Conservation (phyloP, 2,888 invertebrate genomes). For the Sipha maydis region DNA sequence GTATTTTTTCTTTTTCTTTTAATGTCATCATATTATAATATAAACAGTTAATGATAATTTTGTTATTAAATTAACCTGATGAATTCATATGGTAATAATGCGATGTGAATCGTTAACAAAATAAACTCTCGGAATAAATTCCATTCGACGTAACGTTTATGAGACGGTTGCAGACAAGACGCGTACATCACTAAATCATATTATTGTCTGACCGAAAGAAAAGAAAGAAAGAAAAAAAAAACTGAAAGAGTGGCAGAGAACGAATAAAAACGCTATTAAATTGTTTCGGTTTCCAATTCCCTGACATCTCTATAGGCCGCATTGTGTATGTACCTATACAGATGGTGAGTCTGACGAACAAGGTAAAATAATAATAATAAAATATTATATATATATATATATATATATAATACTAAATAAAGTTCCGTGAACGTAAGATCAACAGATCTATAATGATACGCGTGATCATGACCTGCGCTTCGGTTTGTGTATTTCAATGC, state of each 20-base stretch:
- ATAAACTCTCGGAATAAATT: background rate
- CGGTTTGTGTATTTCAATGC: no score
- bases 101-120: background rate
- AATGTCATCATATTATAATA: background rate
- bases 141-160: background rate
- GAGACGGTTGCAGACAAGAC: background rate
- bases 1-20: background rate
- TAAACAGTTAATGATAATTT: background rate
- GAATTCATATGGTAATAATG: conserved; percentile 23
- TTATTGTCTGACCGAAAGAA: background rate
- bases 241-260: background rate
- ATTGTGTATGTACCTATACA: background rate
- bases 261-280: conserved; percentile 10
- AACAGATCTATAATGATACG: conserved; percentile 16
- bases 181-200: conserved; percentile 11
- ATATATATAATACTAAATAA: background rate
- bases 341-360: background rate
- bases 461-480: background rate
- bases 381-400: no score
- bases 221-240: background rate
- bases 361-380: no score
- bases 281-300: conserved; percentile 24
- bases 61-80: background rate
- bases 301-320: conserved; percentile 10
- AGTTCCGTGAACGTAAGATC: background rate